These are phyloP conservation scores for Coccyzus lansbergi DNA, from an alignment of 2,797 vertebrate genomes.

Conservation along the genomic window DNA sequence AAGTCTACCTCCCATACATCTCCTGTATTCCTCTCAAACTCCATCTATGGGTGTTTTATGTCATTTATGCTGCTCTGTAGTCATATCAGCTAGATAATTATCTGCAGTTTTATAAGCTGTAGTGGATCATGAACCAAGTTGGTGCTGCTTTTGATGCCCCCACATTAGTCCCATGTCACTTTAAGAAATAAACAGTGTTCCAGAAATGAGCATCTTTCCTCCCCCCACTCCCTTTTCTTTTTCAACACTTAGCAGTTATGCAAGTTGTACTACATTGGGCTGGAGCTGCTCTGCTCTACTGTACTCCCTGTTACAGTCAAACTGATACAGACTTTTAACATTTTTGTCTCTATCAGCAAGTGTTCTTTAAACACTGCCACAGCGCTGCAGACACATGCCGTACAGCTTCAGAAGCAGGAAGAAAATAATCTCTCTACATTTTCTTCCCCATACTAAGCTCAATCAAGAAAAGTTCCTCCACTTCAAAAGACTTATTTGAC, in stretches of 20 bases:
- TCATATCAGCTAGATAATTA: constrained; percentile 12
- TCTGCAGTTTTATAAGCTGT: background rate
- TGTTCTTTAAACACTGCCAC: background rate
- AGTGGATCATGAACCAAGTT: background rate
- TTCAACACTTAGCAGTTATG: background rate
- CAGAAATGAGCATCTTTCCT: background rate
- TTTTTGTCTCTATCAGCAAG: background rate
- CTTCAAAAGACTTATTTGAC: background rate
- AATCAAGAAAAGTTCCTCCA: background rate
- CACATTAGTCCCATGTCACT: background rate
- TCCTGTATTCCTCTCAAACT: background rate
- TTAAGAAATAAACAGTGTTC: background rate
- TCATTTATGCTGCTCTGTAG: background rate
- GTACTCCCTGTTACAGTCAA: background rate
- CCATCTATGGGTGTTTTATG: background rate
- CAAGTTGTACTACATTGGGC: background rate
- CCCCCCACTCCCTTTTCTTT: background rate
- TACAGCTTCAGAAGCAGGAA: background rate
- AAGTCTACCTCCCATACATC: background rate
- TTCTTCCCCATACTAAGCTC: background rate
- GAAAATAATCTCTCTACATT: background rate
- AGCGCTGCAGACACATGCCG: background rate
- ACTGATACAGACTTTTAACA: background rate
- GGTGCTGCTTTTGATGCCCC: background rate
- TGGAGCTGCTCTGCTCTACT: background rate